phyloP scores from a whole-genome alignment of 2,113 vertebrate species.

The Dasyornis broadbenti region DNA sequence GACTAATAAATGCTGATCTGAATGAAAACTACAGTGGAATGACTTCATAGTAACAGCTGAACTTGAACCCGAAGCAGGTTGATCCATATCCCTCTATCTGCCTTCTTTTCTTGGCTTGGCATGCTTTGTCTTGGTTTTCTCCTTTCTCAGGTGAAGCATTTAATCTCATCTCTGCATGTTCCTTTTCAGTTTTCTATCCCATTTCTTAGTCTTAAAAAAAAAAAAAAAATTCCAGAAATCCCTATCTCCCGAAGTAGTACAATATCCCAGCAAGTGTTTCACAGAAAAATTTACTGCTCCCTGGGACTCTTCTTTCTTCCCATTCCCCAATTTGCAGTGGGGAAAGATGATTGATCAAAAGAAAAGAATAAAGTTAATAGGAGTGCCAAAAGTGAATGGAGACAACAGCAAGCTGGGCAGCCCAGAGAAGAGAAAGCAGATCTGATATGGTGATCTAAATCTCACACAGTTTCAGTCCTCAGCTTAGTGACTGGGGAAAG shows the following conservation, averaged over 20 bases:
- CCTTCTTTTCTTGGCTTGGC: background rate
- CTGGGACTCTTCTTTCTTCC: background rate
- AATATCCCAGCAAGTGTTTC: background rate
- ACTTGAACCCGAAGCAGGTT: background rate
- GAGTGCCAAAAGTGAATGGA: background rate
- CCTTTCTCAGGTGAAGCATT: background rate
- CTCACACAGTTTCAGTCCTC: background rate
- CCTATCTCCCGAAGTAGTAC: fast-evolving
- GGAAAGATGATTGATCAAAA: background rate
- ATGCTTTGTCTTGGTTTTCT: background rate
- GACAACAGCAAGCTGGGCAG: background rate
- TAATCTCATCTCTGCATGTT: background rate
- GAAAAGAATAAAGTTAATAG: background rate
- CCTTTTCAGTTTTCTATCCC: background rate
- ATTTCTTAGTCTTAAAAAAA: background rate
- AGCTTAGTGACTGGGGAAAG: background rate
- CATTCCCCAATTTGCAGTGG: background rate
- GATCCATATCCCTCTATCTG: background rate
- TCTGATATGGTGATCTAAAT: background rate
- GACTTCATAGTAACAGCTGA: background rate
- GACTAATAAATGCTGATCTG: background rate
- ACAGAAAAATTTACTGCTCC: background rate
- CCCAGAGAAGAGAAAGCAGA: background rate
- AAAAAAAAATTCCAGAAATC: background rate
- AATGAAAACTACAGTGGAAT: background rate